Evolutionary conservation across 2,113 vertebrate species (phyloP).

Genomic region (Galbula dea): DNA sequence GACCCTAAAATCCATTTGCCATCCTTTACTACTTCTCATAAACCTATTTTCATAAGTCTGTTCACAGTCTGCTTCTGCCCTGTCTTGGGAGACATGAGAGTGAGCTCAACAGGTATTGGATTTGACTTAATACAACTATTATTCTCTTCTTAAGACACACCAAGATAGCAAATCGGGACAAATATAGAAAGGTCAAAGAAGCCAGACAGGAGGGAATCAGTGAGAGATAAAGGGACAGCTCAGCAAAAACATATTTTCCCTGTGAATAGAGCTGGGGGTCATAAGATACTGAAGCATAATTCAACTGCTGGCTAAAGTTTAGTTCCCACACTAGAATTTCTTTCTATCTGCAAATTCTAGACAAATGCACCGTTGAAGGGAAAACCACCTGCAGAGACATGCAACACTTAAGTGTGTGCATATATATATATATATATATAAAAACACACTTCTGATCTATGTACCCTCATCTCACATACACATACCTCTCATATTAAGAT

Average conservation of each 20-base stretch:
- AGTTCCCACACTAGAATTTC: neutral
- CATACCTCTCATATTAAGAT: neutral
- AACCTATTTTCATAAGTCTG: slow-evolving; percentile 20
- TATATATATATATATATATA: too few relatives aligned
- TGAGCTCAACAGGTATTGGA: slow-evolving; percentile 41
- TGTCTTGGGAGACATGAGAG: neutral
- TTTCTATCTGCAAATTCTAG: neutral
- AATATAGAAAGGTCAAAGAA: slow-evolving; percentile 29
- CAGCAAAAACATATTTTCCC: neutral
- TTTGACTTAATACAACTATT: slow-evolving; percentile 23
- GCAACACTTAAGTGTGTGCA: too few relatives aligned
- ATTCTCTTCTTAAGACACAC: neutral
- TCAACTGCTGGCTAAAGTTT: neutral
- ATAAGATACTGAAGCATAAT: slow-evolving; percentile 3
- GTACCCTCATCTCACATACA: too few relatives aligned
- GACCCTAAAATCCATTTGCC: slow-evolving; percentile 37
- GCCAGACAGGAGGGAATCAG: neutral
- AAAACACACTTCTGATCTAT: too few relatives aligned
- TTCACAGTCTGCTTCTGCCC: neutral
- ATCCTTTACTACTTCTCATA: neutral
- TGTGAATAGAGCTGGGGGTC: neutral
- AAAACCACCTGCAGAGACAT: neutral
- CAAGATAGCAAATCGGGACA: neutral
- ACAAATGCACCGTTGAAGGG: neutral
- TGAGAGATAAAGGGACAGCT: neutral